Base-by-base conservation (phyloP, 2,888 invertebrate genomes). In the Chymomyza amoena region DNA sequence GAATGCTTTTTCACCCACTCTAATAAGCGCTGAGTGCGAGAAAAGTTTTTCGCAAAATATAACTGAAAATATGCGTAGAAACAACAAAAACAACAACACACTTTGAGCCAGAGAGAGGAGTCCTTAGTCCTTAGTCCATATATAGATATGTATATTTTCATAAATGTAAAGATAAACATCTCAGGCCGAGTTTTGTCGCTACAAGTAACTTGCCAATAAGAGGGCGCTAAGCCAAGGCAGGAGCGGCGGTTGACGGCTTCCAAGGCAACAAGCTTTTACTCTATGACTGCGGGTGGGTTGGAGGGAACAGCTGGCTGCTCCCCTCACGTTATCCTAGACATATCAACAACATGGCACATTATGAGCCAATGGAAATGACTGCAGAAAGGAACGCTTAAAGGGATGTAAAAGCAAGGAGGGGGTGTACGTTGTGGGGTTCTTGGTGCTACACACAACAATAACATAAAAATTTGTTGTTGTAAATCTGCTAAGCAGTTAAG, bases 381-480 rank as follows among this genome's bases (percentile, higher is more conserved):
- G 56, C 36, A 32, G 32, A 7, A 25, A 25, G 25, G 2, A 4
- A 25, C 25, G 25, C 4, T 25, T 25, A 25, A 25, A 25, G 25
- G 4, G 25, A 25, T 32, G 32, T 32, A 16, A 45, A 13, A 6
- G 51, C 56, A 10, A 18, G 18, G n/a, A 32, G n/a, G n/a, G n/a
- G 16, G 59, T 64, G 67, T 39, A 56, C 61, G 9, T 15, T 54
- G 16, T 39, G 68, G 62, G 65, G 61, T 61, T 72, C 67, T 61
- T 51, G 69, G 76, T 64, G 67, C 36, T 45, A 45, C 61, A 61
- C 51, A 51, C 66, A 61, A 70, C 73, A 76, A 82, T 71, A 76
- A 73, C 84, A 85, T 88, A 87, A 87, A 87, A 85, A 85, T 85
- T 85, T 88, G 88, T 84, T 88, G 84, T 79, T 88, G 80, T 80